Evolutionary conservation across 2,888 invertebrate genomes (phyloP).

Genomic region (Archips xylosteana): DNA sequence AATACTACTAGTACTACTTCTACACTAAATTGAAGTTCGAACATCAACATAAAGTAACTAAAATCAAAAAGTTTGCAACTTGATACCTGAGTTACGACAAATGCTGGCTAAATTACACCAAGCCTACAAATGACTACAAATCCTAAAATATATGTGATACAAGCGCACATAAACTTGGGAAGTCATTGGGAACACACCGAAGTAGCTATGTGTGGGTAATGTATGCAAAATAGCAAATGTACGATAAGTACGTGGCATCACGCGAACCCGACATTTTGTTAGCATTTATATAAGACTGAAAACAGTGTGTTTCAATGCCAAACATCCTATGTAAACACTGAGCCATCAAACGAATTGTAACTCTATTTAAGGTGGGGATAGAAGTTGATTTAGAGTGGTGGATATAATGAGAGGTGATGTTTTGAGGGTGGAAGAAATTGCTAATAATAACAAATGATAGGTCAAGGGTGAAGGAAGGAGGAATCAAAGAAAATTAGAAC

Average conservation of each 20-base stretch:
- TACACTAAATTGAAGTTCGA: too few species aligned
- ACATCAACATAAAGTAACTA: too few species aligned
- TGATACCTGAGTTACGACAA: background rate
- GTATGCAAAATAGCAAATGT: conserved; percentile 81
- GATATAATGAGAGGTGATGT: conserved; percentile 47
- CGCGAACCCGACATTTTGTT: conserved; percentile 82
- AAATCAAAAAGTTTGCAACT: background rate
- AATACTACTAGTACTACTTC: too few species aligned
- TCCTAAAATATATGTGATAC: conserved; percentile 27
- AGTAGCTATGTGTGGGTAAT: conserved; percentile 62
- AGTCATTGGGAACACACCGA: conserved; percentile 34
- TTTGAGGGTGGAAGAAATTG: conserved; percentile 45
- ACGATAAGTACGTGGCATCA: conserved; percentile 77
- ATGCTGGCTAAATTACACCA: conserved; percentile 3
- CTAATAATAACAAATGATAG: conserved; percentile 43
- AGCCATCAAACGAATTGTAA: conserved; percentile 44
- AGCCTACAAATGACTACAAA: conserved; percentile 26
- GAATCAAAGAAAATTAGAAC: conserved; percentile 46
- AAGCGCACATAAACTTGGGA: conserved; percentile 36
- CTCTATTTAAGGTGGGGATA: conserved; percentile 48
- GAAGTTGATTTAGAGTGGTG: conserved; percentile 49
- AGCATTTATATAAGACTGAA: conserved; percentile 75
- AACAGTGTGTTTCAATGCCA: conserved; percentile 49
- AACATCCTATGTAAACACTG: conserved; percentile 51
- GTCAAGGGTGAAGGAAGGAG: conserved; percentile 43